A percentile compares a stretch with the other conserved stretches of the same genome.
These are phyloP conservation scores for Leiothrix lutea DNA, from an alignment of 2,113 vertebrate species.

Conservation along the genomic window DNA sequence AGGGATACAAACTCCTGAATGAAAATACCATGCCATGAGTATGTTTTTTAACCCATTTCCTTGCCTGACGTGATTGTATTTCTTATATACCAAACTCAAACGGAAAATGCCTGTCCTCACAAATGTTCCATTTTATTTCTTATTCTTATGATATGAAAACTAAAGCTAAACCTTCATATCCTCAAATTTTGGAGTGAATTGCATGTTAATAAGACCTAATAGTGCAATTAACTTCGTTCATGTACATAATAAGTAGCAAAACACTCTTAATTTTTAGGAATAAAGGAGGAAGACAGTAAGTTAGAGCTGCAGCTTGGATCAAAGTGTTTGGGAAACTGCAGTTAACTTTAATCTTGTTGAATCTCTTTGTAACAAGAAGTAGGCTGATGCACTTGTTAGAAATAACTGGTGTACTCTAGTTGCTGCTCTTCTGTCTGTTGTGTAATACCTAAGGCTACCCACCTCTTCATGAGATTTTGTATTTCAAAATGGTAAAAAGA, in stretches of 20 bases:
- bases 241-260: neutral
- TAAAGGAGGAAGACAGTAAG: neutral
- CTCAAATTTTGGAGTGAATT: neutral
- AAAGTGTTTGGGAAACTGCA: neutral
- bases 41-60: neutral
- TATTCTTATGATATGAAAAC: neutral
- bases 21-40: constrained; percentile 16
- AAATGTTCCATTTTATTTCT: neutral
- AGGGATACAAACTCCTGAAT: constrained; percentile 53
- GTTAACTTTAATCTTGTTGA: neutral
- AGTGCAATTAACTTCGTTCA: neutral
- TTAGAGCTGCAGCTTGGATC: neutral
- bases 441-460: neutral
- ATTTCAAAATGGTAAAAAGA: neutral
- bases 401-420: neutral
- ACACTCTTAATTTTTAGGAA: neutral
- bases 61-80: neutral
- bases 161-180: neutral
- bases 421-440: neutral
- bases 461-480: neutral
- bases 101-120: neutral
- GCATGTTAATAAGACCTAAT: neutral
- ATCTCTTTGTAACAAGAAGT: neutral
- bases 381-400: neutral
- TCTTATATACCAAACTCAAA: neutral